Base-by-base conservation (phyloP, 1,140 invertebrate genomes). In the Potamilus streckersoni region DNA sequence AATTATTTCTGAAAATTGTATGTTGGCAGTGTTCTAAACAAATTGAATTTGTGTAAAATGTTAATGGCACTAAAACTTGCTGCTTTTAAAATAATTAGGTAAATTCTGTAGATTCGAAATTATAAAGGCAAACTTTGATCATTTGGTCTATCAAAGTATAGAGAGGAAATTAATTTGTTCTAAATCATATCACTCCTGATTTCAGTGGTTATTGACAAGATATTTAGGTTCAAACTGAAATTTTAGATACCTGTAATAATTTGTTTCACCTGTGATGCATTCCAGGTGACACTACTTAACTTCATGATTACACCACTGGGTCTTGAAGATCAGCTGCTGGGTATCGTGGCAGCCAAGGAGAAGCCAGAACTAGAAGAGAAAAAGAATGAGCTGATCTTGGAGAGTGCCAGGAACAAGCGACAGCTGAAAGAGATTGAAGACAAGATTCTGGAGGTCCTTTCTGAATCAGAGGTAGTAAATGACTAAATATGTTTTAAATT, bases 361-460 rank as follows among this genome's bases (percentile, higher is more conserved):
- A 90, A 90, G 73, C 89, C 90, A 64, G 86, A 86, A 11, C 79
- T 98, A 31, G 96, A 98, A 88, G 94, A 97, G 84, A 95, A 96
- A 85, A 98, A 97, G 90, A 97, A 98, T 90, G 92, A 95, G 85
- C 91, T 98, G 73, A 96, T 97, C 81, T 90, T 97, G 2, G 95
- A 98, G 89, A 94, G 94, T 75, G 96, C 96, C 2, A 93, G 94
- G 81, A 98, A 98, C 89, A 95, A 95, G 86, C 92, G 95, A 70
- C 92, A 95, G 83, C 87, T 98, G 57, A 96, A 97, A 87, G 96
- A 98, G 84, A 96, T 97, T 11, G 97, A 98, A 91, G 95, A 98
- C 86, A 95, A 97, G 89, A 99, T 99, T 77, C 91, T 99, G 1
- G 92, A 96, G 88, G 93, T 97, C 78, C 91, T 98, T 2, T 95